A percentile compares a stretch with the other conserved stretches of the same genome.
phyloP scores from a whole-genome alignment of 2,797 vertebrate genomes.

The Okamejei kenojei region DNA sequence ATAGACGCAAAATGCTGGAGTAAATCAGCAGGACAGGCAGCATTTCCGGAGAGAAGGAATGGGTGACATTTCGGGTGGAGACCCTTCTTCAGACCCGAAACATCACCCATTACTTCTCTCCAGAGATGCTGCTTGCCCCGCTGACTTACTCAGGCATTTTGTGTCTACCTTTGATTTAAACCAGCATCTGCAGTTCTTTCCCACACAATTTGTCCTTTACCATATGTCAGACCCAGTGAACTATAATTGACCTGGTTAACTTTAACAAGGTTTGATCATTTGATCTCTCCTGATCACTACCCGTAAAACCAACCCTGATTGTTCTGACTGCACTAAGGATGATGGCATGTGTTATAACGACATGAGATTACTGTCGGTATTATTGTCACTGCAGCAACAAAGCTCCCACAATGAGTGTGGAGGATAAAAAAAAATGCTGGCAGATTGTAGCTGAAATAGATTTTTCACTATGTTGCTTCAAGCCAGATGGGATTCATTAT shows the following conservation, averaged over 20 bases:
- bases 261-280: neutral
- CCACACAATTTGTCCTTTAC: neutral
- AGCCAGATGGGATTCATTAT: constrained; percentile 38
- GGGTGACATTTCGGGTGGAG: no score
- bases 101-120: no score
- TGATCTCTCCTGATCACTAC: neutral
- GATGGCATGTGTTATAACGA: neutral
- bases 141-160: no score
- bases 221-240: neutral
- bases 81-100: no score
- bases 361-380: constrained; percentile 6
- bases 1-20: no score
- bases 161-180: no score
- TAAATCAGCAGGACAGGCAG: no score
- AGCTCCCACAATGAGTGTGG: constrained; percentile 13
- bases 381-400: neutral
- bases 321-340: neutral
- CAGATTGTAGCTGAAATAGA: constrained; percentile 35
- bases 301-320: neutral
- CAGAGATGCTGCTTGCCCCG: no score
- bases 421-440: constrained; percentile 1
- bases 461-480: constrained; percentile 33
- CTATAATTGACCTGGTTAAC: neutral
- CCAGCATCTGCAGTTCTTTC: no score
- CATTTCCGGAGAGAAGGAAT: no score